Evolutionary conservation across 2,888 invertebrate species (phyloP), one percentile per base, ranked within the genome.

Genomic region (Heliconius hortense): DNA sequence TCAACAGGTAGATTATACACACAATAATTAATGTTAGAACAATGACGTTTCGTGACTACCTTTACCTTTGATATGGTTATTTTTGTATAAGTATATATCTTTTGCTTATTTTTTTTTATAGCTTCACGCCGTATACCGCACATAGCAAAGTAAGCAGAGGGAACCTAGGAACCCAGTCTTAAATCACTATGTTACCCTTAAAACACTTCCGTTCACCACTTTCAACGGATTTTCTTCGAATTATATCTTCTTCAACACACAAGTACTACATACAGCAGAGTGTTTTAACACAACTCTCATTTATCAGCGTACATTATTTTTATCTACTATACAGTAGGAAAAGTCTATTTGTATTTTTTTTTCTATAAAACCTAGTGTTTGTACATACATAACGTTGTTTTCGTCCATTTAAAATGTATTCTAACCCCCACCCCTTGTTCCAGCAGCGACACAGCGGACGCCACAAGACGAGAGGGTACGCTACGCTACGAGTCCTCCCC

Each of bases 371-470:
- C 1, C 18, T 48, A 18, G 18, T 48, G 18, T 48, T 48, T 48
- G 5, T 7, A 2, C 48, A 21, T 2, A 48, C 7, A 48, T 21
- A 21, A 0, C 1, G 7, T 48, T 48, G 7, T 21, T 48, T 21
- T 48, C 8, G 48, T 48, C 21, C 2, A 21, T 1, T n/a, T 56
- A 11, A 56, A 56, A 1, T 56, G 11, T n/a, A 56, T 43, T 62
- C 8, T 71, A 62, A 71, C 60, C 10, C 39, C 11, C 35, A 60
- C 18, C 53, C 43, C 10, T 53, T 82, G 81, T 79, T 83, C 78
- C 89, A 91, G 92, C 93, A 92, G 94, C 88, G 90, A 91, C 89
- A 88, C 84, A 87, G 72, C 89, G 53, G 91, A 90, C 84, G 80
- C 73, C 79, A 82, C n/a, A 72, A 80, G 79, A 78, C 81, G 76